Evolutionary conservation across 2,888 invertebrate species (phyloP).

Genomic region (Allygus modestus): DNA sequence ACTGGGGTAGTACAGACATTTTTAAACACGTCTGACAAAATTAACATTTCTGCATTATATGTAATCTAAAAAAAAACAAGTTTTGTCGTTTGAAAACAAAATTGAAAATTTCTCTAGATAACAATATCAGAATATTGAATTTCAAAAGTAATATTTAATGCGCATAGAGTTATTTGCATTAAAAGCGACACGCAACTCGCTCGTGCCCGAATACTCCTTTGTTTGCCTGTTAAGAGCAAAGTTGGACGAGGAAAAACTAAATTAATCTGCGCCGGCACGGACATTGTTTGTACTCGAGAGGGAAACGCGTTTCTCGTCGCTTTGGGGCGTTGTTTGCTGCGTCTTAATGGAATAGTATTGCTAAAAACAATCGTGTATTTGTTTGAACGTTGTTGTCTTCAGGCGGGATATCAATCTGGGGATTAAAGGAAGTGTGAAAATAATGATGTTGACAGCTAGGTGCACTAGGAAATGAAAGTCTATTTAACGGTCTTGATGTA

Average conservation of each 20-base stretch:
- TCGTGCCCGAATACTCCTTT: background rate
- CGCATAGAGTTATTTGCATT: background rate
- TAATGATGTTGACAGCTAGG: background rate
- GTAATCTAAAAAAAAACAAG: too few relatives aligned
- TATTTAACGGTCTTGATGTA: too few relatives aligned
- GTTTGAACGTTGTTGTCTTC: background rate
- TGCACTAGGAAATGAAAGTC: too few relatives aligned
- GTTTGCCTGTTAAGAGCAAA: constrained; percentile 28
- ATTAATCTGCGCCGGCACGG: constrained; percentile 7
- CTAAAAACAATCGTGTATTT: background rate
- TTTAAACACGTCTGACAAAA: too few relatives aligned
- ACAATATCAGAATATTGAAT: too few relatives aligned
- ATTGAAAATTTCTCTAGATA: too few relatives aligned
- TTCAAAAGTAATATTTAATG: too few relatives aligned
- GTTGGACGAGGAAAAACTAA: constrained; percentile 19
- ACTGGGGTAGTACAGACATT: too few relatives aligned
- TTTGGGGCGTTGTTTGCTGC: background rate
- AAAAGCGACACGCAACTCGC: background rate
- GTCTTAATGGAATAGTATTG: background rate
- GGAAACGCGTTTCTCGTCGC: background rate
- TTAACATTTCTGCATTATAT: too few relatives aligned
- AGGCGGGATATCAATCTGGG: background rate
- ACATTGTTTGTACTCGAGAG: background rate
- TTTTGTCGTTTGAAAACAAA: too few relatives aligned
- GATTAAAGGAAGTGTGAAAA: background rate